Conservation (phyloP, 2,888 invertebrate genomes). For the Latrodectus hesperus region DNA sequence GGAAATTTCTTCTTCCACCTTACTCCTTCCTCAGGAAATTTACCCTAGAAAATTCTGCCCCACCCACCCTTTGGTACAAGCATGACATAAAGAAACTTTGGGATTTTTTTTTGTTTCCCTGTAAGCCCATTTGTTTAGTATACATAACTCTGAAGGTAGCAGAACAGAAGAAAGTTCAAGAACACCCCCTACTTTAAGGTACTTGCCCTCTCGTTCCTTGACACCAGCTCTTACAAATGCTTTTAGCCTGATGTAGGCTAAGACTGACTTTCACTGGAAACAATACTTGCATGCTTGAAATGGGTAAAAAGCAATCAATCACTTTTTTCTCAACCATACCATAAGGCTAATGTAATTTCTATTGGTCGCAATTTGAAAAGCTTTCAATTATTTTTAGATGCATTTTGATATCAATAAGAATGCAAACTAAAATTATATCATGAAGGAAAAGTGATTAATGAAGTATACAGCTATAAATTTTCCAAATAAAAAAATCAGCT, state of each 20-base stretch:
- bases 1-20: constrained; percentile 30
- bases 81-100: not conserved
- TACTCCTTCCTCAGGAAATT: constrained; percentile 14
- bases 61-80: constrained; percentile 9
- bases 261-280: not conserved
- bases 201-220: constrained; percentile 47
- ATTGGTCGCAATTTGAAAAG: too few relatives aligned
- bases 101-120: not conserved
- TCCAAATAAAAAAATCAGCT: too few relatives aligned
- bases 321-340: not conserved
- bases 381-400: too few relatives aligned
- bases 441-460: too few relatives aligned
- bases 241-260: not conserved
- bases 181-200: constrained; percentile 16
- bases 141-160: not conserved
- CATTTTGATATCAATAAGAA: too few relatives aligned
- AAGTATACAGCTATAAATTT: too few relatives aligned
- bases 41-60: constrained; percentile 28
- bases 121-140: not conserved
- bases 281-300: not conserved
- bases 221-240: constrained; percentile 24
- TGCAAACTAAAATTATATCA: too few relatives aligned
- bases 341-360: not conserved
- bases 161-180: constrained; percentile 38
- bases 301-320: not conserved